Evolutionary conservation across 2,113 vertebrate species (phyloP), one percentile per base, ranked within the genome.

Genomic region (Indicator indicator): DNA sequence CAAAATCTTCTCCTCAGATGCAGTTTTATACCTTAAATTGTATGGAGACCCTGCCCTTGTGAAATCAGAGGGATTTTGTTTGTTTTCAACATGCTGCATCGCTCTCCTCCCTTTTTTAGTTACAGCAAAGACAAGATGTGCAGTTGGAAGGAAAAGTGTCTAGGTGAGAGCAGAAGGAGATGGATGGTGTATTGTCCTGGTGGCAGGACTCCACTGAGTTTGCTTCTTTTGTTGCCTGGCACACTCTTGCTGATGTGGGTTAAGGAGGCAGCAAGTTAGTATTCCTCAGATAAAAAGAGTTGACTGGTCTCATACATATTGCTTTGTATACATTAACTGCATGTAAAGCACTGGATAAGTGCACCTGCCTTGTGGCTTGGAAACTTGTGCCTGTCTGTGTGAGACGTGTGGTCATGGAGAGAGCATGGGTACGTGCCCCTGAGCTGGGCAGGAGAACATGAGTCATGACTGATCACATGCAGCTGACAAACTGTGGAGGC

Each of bases 401-500:
- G 13, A 42, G 64, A 42, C 44, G 27, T 0, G 3, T 3, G 23
- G 74, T 42, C 67, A 65, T 20, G 9, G 67, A 75, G 82, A 62
- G 27, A 65, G 32, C 54, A 71, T 0, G 15, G 36, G 15, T 86
- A 8, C 0, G 50, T 84, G 75, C 33, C 40, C 67, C 78, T 84
- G 91, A 86, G 72, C 73, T 69, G 73, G 62, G 60, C 64, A 86
- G 85, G 82, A 94, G 84, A 91, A 33, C 9, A 19, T 96, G 85
- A 86, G 58, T 95, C 91, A 96, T 0, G 4, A 58, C 62, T 15
- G 69, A 36, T 90, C 91, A 96, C 65, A 69, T 1, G 30, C 76
- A 81, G 78, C 60, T 95, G 87, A 89, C 86, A 91, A 88, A 72
- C 38, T 46, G 23, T 23, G 19, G 30, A 68, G 52, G n/a, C 17